Base-by-base conservation (phyloP, 1,140 invertebrate species). In the Arctopsyche grandis region DNA sequence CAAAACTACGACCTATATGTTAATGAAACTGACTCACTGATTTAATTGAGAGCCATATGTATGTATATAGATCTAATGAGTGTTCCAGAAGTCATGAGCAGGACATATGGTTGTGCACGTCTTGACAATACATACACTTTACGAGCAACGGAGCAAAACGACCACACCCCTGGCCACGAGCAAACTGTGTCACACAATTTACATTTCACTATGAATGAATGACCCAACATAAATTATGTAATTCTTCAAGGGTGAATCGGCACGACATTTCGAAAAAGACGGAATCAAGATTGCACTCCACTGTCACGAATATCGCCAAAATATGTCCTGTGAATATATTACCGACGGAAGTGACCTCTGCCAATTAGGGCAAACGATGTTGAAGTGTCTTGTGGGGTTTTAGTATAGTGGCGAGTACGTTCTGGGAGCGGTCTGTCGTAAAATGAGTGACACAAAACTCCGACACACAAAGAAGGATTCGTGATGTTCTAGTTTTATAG, bases 111-210 rank as follows among this genome's bases (percentile, higher is more conserved):
- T 16, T 52, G 16, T 14, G 48, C 10, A 52, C 48, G 63, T 66
- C 63, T 66, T 22, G 24, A 66, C 63, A 66, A 66, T 66, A 66
- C 12, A 66, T 66, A 66, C 12, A 29, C 22, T 66, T 66, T 66
- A 66, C 24, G 63, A 66, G 63, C 63, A 22, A 12, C 63, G 63
- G 24, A 66, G 63, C 63, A 66, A 66, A 66, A 66, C 63, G 24
- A 14, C 63, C 63, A 22, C 63, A 66, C 63, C 63, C 63, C 63
- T 66, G 14, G 22, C 9, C 21, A 22, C 9, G 21, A 19, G 9
- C 21, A 66, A 66, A 66, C 63, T 66, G 63, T 66, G 63, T 66
- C 63, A 29, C 24, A 66, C 63, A 66, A 66, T 66, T 66, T 29
- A 66, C 63, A 66, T 66, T 66, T 66, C 24, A 22, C 24, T 24